Evolutionary conservation across 2,797 vertebrate genomes (phyloP), one percentile per base, ranked within the genome.

Genomic region (Halcyon smyrnensis): DNA sequence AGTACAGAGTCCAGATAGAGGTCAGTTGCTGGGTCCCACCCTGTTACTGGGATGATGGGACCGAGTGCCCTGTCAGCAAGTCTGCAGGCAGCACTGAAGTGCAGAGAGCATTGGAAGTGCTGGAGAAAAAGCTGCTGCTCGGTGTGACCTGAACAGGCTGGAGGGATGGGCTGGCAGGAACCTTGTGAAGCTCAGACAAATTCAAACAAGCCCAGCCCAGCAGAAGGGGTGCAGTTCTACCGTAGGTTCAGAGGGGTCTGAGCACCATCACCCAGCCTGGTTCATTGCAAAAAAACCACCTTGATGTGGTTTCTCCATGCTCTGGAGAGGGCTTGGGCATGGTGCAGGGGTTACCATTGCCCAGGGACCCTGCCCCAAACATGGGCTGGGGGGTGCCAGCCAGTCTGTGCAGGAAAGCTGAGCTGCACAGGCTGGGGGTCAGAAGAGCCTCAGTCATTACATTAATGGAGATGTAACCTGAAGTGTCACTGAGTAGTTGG

Each of bases 61-160:
- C 18, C 1, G 0, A 65, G 39, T 14, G 8, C 32, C 28, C 41
- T 74, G 21, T 32, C 53, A 41, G 34, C 0, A 0, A 34, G 39
- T 27, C 25, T 48, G 32, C 28, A 62, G 67, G n/a, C 54, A 56
- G 48, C 41, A 15, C 48, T 30, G 48, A 62, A 48, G 13, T 7
- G 20, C 18, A 20, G 21, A 34, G 37, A 45, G 28, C 2, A 2
- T 27, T 34, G 20, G 50, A 53, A 39, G 64, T 20, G 34, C 24
- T 65, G 36, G 41, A 50, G n/a, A 54, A n/a, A 54, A 25, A 18
- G 32, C 23, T 73, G 12, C 36, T 74, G 62, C 34, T 48, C 2
- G 2, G 25, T 1, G 1, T 60, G 34, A 56, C 50, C 20, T 13
- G 34, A 11, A 19, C 24, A 51, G 51, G 24, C 18, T 63, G 15